Evolutionary conservation across 2,888 invertebrate genomes (phyloP).

Genomic region (Celastrina argiolus): DNA sequence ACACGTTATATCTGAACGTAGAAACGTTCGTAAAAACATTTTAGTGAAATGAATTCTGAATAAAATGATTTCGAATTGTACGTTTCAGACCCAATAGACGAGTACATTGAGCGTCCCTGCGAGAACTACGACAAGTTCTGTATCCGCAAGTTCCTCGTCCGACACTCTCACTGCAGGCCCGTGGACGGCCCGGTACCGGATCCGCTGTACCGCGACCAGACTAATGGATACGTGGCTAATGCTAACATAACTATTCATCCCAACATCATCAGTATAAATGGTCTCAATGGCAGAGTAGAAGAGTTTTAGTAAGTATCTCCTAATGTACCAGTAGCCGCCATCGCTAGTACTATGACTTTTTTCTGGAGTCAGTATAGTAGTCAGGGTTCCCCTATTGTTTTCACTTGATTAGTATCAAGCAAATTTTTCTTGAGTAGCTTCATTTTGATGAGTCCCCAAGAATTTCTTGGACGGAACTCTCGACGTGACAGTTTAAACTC

Average conservation of each 20-base stretch:
- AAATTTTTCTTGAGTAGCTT: too few relatives aligned
- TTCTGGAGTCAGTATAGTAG: too few relatives aligned
- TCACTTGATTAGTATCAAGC: too few relatives aligned
- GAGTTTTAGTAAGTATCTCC: constrained; percentile 21
- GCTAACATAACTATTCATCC: not conserved
- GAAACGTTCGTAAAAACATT: too few relatives aligned
- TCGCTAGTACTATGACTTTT: not conserved
- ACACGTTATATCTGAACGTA: too few relatives aligned
- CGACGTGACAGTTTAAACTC: too few relatives aligned
- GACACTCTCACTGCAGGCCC: constrained; percentile 3
- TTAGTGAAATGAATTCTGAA: too few relatives aligned
- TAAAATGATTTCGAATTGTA: too few relatives aligned
- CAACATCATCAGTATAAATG: not conserved
- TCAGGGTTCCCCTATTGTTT: too few relatives aligned
- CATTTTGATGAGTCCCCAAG: too few relatives aligned
- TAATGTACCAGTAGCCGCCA: not conserved
- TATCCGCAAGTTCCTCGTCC: constrained; percentile 30
- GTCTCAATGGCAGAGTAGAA: constrained; percentile 3
- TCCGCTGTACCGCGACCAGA: not conserved
- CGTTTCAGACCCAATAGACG: not conserved
- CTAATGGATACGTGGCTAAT: not conserved
- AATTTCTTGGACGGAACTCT: too few relatives aligned
- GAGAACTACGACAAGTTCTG: constrained; percentile 31
- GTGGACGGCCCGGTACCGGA: not conserved
- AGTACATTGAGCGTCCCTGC: constrained; percentile 33